Conservation (phyloP, 2,888 invertebrate genomes). For the Parapristionchus giblindavisi region DNA sequence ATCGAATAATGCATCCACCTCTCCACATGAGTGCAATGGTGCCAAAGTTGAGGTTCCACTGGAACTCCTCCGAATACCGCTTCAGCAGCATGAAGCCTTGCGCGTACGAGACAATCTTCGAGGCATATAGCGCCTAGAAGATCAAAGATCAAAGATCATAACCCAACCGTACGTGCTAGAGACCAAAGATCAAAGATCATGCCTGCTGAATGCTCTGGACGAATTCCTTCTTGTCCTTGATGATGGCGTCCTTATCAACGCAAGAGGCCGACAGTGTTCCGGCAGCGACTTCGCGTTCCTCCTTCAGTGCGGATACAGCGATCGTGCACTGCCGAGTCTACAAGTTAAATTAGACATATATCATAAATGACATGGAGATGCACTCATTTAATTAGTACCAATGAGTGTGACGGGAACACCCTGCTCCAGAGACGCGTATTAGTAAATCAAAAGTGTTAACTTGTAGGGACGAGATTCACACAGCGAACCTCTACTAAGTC, state of each 20-base stretch:
- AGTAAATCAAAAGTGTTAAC: too few species aligned
- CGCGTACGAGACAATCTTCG: constrained; percentile 97
- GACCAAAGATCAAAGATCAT: too few species aligned
- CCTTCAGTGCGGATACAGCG: constrained; percentile 90
- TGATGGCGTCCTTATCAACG: constrained; percentile 73
- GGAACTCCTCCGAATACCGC: constrained; percentile 60
- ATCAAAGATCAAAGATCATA: too few species aligned
- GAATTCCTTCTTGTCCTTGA: constrained; percentile 82
- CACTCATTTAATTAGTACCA: too few species aligned
- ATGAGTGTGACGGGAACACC: constrained; percentile 95
- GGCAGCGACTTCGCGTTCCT: constrained; percentile 81
- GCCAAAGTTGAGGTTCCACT: constrained; percentile 96
- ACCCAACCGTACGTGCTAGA: too few species aligned
- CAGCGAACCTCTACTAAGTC: too few species aligned
- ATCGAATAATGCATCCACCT: constrained; percentile 77
- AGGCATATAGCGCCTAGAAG: constrained; percentile 87
- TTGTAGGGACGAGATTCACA: too few species aligned
- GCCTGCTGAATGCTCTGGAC: constrained; percentile 82
- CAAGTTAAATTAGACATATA: too few species aligned
- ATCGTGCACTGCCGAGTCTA: constrained; percentile 92
- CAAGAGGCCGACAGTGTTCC: constrained; percentile 74
- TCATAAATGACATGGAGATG: too few species aligned
- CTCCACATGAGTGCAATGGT: constrained; percentile 99
- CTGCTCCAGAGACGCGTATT: constrained; percentile 89
- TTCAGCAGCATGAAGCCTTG: constrained; percentile 79